Percentiles rank a stretch among this genome's conserved stretches.
Conservation (phyloP, 2,888 invertebrate species). For the Nemurella pictetii region DNA sequence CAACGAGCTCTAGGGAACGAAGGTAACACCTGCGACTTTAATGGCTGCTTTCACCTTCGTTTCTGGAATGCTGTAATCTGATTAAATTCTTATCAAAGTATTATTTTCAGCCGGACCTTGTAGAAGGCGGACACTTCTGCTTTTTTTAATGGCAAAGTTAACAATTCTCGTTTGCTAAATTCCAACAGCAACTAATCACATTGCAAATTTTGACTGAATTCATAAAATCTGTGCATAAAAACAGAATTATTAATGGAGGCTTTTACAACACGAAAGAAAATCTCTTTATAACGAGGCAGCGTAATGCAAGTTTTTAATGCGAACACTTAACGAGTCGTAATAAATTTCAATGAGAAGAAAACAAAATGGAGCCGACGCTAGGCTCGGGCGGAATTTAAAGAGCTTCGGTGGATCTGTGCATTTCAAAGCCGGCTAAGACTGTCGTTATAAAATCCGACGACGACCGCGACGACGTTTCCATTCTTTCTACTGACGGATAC, state of each 20-base stretch:
- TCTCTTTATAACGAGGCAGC: not conserved
- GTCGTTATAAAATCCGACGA: not conserved
- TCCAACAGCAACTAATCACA: not conserved
- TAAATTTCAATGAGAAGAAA: not conserved
- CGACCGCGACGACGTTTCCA: not conserved
- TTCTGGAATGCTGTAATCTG: no score
- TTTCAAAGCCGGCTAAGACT: not conserved
- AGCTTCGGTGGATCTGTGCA: not conserved
- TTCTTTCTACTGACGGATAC: not conserved
- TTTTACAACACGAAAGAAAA: not conserved
- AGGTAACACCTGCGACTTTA: no score
- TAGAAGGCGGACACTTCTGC: no score
- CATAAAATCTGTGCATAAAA: not conserved
- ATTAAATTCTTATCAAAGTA: no score
- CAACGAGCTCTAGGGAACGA: no score
- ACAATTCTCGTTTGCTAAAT: not conserved
- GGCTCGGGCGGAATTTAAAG: not conserved
- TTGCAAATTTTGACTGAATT: not conserved
- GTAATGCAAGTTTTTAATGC: not conserved
- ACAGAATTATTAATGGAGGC: not conserved
- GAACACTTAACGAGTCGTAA: not conserved
- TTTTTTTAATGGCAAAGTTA: no score
- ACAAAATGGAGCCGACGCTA: not conserved
- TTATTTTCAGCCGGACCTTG: no score
- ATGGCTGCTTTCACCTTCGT: no score